A percentile compares a stretch with the other conserved stretches of the same genome.
Evolutionary conservation across 2,797 vertebrate species (phyloP).

Genomic region (Acanthornis magna): DNA sequence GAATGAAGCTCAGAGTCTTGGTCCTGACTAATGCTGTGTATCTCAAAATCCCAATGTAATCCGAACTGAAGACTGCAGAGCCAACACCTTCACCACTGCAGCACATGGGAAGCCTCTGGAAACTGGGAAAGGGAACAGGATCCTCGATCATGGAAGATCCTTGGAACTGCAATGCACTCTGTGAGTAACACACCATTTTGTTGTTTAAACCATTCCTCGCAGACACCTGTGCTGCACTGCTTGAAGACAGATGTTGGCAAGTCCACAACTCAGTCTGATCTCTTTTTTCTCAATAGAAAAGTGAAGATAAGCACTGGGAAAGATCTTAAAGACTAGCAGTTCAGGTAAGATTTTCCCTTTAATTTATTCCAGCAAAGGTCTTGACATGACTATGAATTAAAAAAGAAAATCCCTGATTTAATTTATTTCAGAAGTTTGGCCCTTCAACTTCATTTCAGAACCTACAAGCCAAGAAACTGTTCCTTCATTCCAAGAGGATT

Average conservation of each 20-base stretch:
- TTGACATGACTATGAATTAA: neutral
- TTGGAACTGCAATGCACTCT: neutral
- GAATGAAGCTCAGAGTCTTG: neutral
- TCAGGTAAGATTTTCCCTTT: neutral
- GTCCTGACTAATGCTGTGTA: too few relatives aligned
- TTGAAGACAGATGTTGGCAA: neutral
- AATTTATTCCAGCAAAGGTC: neutral
- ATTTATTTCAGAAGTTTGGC: neutral
- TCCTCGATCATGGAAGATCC: neutral
- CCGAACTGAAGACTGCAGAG: accelerated
- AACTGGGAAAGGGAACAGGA: neutral
- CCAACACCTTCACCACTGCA: neutral
- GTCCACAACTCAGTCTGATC: neutral
- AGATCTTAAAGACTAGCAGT: neutral
- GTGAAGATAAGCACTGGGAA: neutral
- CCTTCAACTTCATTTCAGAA: neutral
- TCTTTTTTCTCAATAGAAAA: neutral
- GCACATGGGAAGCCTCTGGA: neutral
- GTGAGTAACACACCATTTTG: accelerated
- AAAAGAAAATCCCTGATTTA: neutral
- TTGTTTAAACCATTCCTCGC: neutral
- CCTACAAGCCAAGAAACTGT: neutral
- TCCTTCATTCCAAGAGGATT: conserved; percentile 4
- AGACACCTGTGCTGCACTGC: neutral
- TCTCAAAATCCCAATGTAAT: neutral